Conservation (phyloP, 2,113 vertebrate species). For the Suricata suricatta region DNA sequence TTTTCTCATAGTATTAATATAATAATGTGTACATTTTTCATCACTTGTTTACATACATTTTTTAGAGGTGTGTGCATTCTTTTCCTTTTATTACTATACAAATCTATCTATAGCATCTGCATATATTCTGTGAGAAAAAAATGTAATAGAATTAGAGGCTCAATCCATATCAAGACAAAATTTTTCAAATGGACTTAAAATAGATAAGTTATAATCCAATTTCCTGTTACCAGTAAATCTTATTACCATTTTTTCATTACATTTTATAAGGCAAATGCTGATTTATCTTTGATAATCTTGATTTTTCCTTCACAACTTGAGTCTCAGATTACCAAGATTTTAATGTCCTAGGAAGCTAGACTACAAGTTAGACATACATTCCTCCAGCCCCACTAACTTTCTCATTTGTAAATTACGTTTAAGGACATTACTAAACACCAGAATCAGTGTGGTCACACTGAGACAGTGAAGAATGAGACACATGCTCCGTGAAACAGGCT, state of each 20-base stretch:
- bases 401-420: background rate
- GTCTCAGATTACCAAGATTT: conserved; percentile 61
- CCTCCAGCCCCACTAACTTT: background rate
- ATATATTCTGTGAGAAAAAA: background rate
- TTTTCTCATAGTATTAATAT: background rate
- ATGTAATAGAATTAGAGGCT: background rate
- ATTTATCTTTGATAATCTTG: conserved; percentile 76
- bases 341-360: conserved; percentile 50
- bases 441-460: background rate
- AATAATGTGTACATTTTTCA: background rate
- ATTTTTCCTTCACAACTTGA: conserved; percentile 5
- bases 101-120: background rate
- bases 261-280: conserved; percentile 74
- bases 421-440: conserved; percentile 22
- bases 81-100: background rate
- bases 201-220: conserved; percentile 78
- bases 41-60: conserved; percentile 10
- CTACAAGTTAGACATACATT: background rate
- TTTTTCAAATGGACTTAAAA: conserved; percentile 69
- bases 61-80: background rate
- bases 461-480: conserved; percentile 43
- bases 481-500: background rate
- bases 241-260: conserved; percentile 81
- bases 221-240: conserved; percentile 76
- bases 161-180: background rate